Evolutionary conservation across 2,113 vertebrate genomes (phyloP), one percentile per base, ranked within the genome.

Genomic region (Semnornis frantzii): DNA sequence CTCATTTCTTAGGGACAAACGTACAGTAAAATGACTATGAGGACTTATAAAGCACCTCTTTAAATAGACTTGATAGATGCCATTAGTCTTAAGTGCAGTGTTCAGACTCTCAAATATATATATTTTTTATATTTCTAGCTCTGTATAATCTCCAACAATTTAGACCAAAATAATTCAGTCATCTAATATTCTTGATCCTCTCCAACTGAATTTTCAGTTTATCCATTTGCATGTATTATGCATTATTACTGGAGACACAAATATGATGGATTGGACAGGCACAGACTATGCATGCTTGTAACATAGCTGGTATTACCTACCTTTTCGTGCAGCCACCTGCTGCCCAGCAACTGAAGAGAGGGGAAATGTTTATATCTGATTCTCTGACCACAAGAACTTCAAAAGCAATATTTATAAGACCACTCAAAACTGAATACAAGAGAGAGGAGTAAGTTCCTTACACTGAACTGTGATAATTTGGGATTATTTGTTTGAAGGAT

Each of bases 11-110:
- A n/a, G 60, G 46, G 57, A 48, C 25, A 87, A 82, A 28, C 1
- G 4, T 68, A 66, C 31, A 25, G 55, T 74, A 77, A 87, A 91
- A 93, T 80, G 59, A 87, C 72, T 42, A 17, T 62, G 16, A 90
- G 28, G 70, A 79, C 31, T 63, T 71, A 33, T 48, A 82, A 79
- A 91, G 25, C 48, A 77, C 5, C 25, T 74, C 79, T 77, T 91
- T 63, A 96, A 95, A 95, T 93, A 95, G 57, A 71, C 60, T 68
- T 73, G 42, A 64, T 57, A 64, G 52, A 95, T 93, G 92, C 84
- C 92, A 44, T 52, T 66, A 66, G 48, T 65, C 77, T 89, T 79
- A 75, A 89, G 15, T 34, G n/a, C 64, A 48, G 39, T 37, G 37
- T 64, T 87, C 82, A 77, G 64, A 52, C 15, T 68, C 37, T 48